Conservation (phyloP, 2,113 vertebrate genomes). For the Cheilinus undulatus region DNA sequence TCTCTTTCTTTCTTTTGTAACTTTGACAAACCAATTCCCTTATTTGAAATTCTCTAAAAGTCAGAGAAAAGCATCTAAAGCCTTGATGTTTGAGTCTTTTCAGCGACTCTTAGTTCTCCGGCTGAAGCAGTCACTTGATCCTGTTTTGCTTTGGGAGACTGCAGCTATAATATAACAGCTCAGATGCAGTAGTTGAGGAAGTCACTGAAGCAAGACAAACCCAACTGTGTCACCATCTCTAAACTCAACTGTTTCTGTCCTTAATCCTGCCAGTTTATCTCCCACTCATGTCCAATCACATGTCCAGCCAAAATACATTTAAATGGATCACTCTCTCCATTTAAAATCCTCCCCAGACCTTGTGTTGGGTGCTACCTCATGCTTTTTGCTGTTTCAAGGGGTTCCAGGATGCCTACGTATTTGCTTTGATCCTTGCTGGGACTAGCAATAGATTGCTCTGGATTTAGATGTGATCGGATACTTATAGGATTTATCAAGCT, state of each 20-base stretch:
- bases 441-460: constrained; percentile 66
- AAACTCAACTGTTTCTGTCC: background rate
- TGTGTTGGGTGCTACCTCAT: constrained; percentile 15
- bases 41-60: constrained; percentile 71
- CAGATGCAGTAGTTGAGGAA: constrained; percentile 41
- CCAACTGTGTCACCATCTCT: constrained; percentile 50
- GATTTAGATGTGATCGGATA: constrained; percentile 74
- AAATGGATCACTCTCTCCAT: constrained; percentile 3
- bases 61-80: constrained; percentile 44
- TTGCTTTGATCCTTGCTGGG: constrained; percentile 55
- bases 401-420: constrained; percentile 28
- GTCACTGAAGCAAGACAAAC: constrained; percentile 42
- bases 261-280: constrained; percentile 36
- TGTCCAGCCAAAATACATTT: constrained; percentile 22
- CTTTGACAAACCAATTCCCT: constrained; percentile 68
- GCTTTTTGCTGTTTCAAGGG: constrained; percentile 48
- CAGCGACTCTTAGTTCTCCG: constrained; percentile 49
- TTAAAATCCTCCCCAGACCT: constrained; percentile 19
- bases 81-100: constrained; percentile 72
- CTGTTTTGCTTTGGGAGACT: constrained; percentile 66
- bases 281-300: constrained; percentile 23
- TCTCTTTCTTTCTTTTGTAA: constrained; percentile 38
- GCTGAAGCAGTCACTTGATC: constrained; percentile 52
- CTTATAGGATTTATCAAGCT: constrained; percentile 78
- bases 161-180: constrained; percentile 48